Evolutionary conservation across 2,888 invertebrate species (phyloP), one percentile per base, ranked within the genome.

Genomic region (Bugulina stolonifera): DNA sequence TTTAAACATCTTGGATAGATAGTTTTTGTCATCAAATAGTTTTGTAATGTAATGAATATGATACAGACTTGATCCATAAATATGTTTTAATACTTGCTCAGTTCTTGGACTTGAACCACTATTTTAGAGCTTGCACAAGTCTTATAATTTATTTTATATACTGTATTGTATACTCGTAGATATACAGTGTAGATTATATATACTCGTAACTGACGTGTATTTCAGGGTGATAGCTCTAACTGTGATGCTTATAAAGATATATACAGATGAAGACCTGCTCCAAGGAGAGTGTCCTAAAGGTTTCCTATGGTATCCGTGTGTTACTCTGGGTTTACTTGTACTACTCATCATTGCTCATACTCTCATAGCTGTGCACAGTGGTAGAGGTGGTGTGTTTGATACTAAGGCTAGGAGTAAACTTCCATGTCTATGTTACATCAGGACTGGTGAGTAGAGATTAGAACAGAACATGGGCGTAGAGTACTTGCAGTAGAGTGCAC

Each of bases 221-320:
- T 55, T 10, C 64, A 64, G 64, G 64, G 29, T 64, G 5, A 14
- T 64, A 14, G 32, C 64, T n/a, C 32, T 64, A 14, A 5, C 32
- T 5, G 27, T 32, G 10, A 22, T 64, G 29, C 32, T 64, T 29
- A 22, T 64, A 14, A 3, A 64, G 10, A 32, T 64, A 27, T 32
- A 29, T 32, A 64, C 32, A 3, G 5, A 22, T 5, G 3, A 5
- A 14, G 32, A 27, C 22, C 5, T 1, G 22, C 10, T 14, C 10
- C 2, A n/a, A 27, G 57, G 27, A 5, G 18, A 22, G 3, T 64
- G 64, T n/a, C 32, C 34, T 3, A 10, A 32, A 32, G 34, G 34
- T 32, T 64, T 64, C 64, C 22, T 64, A 22, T 64, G 64, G 64
- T 64, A 64, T 32, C 64, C 64, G 5, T 14, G 2, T 10, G n/a